A percentile compares a stretch with the other conserved stretches of the same genome.
Conservation (phyloP, 2,797 vertebrate genomes). For the Cyclura pinguis region DNA sequence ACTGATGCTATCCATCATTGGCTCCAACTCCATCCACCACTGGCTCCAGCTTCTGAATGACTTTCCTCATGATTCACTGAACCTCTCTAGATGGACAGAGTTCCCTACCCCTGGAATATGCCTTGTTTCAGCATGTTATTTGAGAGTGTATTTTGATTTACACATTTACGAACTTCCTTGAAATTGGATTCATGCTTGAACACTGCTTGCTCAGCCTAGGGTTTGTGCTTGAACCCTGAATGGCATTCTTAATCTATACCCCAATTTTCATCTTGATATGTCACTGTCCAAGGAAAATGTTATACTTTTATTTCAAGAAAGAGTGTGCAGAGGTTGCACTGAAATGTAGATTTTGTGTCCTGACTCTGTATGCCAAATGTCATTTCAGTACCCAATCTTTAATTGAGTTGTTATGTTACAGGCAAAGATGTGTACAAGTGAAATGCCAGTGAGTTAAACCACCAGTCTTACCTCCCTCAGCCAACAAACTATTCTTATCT, state of each 20-base stretch:
- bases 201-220: no score
- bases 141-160: neutral
- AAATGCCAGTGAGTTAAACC: neutral
- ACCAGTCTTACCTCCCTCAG: neutral
- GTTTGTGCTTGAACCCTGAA: neutral
- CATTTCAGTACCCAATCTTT: neutral
- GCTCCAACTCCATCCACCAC: neutral
- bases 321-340: neutral
- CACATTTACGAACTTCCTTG: neutral
- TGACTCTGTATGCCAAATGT: neutral
- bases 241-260: neutral
- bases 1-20: neutral
- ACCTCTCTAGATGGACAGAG: no score
- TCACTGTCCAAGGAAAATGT: neutral
- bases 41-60: neutral
- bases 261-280: neutral
- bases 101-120: neutral
- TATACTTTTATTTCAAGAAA: neutral
- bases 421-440: neutral
- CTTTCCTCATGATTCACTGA: neutral
- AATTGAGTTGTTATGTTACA: neutral
- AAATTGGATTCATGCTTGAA: neutral
- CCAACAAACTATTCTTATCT: neutral
- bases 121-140: neutral
- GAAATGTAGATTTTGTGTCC: neutral